These are phyloP conservation scores for Puntigrus tetrazona DNA, from an alignment of 2,113 vertebrate species.

Conservation along the genomic window DNA sequence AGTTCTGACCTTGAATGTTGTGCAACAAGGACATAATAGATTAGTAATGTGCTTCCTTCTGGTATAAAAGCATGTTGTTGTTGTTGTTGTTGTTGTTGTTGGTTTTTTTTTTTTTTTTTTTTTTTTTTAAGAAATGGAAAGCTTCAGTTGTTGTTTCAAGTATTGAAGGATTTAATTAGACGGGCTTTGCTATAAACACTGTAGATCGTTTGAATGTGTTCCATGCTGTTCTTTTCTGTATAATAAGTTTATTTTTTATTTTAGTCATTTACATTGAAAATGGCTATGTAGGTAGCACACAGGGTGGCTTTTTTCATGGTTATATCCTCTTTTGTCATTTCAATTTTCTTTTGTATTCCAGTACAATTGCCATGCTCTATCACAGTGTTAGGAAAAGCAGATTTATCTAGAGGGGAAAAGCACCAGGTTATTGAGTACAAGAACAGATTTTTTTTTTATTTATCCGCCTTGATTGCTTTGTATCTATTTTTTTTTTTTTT, in stretches of 20 bases:
- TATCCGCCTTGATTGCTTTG: not conserved
- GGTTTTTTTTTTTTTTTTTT: too few relatives aligned
- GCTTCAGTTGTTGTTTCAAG: not conserved
- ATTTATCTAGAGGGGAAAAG: slow-evolving; percentile 10
- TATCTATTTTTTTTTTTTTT: not conserved
- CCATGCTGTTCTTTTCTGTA: not conserved
- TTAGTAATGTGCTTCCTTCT: not conserved
- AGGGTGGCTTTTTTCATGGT: not conserved
- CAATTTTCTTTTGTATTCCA: not conserved
- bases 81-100: too few relatives aligned
- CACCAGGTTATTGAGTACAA: not conserved
- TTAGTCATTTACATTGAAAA: not conserved
- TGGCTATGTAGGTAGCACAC: not conserved
- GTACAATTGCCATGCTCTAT: not conserved
- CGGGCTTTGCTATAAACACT: not conserved
- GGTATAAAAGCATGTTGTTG: not conserved
- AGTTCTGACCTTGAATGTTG: not conserved
- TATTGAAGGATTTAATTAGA: not conserved
- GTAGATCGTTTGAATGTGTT: not conserved
- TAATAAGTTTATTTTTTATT: not conserved
- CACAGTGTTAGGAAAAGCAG: not conserved
- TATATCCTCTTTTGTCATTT: not conserved
- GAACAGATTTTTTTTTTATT: slow-evolving; percentile 23
- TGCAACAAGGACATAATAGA: not conserved
- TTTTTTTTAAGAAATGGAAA: not conserved